phyloP scores from a whole-genome alignment of 2,888 invertebrate species.

The Acanthosepion pharaonis region DNA sequence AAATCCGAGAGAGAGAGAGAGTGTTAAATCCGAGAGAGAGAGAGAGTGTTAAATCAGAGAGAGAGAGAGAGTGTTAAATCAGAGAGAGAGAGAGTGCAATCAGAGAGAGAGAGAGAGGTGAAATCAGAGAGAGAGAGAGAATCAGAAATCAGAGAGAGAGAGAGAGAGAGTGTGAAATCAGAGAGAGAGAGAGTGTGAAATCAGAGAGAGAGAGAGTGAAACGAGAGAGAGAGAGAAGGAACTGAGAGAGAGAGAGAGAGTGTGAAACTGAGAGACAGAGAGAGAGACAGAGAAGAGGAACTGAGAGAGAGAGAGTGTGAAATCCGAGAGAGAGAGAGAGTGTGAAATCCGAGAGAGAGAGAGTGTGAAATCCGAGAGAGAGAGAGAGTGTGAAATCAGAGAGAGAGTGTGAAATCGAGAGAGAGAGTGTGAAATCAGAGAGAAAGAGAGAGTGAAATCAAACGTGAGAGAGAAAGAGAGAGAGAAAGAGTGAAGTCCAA shows the following conservation, averaged over 20 bases:
- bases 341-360: neutral
- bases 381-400: neutral
- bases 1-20: too few species aligned
- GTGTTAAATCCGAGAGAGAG: too few species aligned
- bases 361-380: neutral
- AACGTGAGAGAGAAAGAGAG: too few species aligned
- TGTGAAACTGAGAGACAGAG: neutral
- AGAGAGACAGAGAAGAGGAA: neutral
- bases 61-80: too few species aligned
- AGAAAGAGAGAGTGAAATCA: neutral
- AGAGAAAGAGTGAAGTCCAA: too few species aligned
- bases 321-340: neutral
- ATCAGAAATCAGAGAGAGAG: too few species aligned
- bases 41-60: too few species aligned
- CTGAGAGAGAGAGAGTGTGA: neutral
- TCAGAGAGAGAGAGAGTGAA: neutral
- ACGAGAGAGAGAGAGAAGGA: neutral
- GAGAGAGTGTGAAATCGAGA: neutral
- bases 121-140: too few species aligned
- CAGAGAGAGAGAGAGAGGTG: too few species aligned
- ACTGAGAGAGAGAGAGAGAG: neutral
- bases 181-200: too few species aligned
- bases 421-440: neutral
- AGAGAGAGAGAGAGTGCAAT: too few species aligned
- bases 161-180: too few species aligned